These are phyloP conservation scores for Epinotia demarniana DNA, from an alignment of 2,888 invertebrate species.

Conservation along the genomic window DNA sequence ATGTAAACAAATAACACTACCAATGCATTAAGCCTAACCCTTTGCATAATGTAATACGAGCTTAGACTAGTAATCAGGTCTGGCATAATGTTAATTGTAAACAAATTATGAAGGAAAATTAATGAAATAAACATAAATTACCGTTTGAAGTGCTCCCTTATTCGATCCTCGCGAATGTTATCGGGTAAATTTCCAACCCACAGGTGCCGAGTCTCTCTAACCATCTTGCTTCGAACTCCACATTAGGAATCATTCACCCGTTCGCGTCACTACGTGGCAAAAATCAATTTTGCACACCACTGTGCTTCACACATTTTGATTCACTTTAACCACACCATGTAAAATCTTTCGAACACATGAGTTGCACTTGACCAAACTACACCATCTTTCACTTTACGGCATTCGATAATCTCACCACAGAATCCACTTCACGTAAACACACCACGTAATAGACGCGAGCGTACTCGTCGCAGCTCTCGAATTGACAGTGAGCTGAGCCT, in stretches of 20 bases:
- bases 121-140: slow-evolving; percentile 75
- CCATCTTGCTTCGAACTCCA: slow-evolving; percentile 99
- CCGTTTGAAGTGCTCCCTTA: slow-evolving; percentile 99
- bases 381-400: slow-evolving; percentile 82
- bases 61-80: slow-evolving; percentile 3
- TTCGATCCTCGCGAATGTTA: slow-evolving; percentile 98
- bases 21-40: slow-evolving; percentile 17
- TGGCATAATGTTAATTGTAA: slow-evolving; percentile 27
- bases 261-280: slow-evolving; percentile 86
- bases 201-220: slow-evolving; percentile 99
- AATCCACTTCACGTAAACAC: slow-evolving; percentile 83
- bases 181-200: slow-evolving; percentile 99
- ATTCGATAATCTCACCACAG: slow-evolving; percentile 82
- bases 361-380: slow-evolving; percentile 75
- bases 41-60: slow-evolving; percentile 13
- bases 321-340: slow-evolving; percentile 73
- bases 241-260: slow-evolving; percentile 92
- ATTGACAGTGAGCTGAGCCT: slow-evolving; percentile 83
- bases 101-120: slow-evolving; percentile 44
- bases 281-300: slow-evolving; percentile 83
- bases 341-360: slow-evolving; percentile 74
- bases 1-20: slow-evolving; percentile 24
- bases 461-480: slow-evolving; percentile 83
- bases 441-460: slow-evolving; percentile 83
- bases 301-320: slow-evolving; percentile 83